Percentiles rank a stretch among this genome's conserved stretches.
These are phyloP conservation scores for Argyresthia goedartella DNA, from an alignment of 2,888 invertebrate species.

Conservation along the genomic window DNA sequence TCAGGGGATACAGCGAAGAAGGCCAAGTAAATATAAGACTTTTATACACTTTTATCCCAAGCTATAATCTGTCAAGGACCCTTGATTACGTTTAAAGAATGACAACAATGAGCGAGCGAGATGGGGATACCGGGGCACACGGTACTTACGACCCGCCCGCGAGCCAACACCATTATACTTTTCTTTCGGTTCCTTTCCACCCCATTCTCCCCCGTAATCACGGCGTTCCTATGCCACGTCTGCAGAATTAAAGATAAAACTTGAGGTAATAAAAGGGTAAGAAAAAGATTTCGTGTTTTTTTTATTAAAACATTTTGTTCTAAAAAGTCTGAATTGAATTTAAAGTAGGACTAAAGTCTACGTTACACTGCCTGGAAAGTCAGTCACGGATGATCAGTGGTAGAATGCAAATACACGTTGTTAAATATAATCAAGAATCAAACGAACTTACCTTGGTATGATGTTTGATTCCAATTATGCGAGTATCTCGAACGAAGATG, in stretches of 20 bases:
- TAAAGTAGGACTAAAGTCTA: not conserved
- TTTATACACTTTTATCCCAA: not conserved
- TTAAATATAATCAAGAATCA: no score
- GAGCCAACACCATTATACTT: slow-evolving; percentile 46
- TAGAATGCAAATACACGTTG: no score
- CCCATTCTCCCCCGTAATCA: slow-evolving; percentile 22
- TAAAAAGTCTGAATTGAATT: not conserved
- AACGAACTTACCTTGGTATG: no score
- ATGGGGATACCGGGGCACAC: slow-evolving; percentile 5
- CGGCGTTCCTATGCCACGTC: slow-evolving; percentile 24
- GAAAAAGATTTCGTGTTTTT: slow-evolving; percentile 26
- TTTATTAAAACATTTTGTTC: slow-evolving; percentile 31
- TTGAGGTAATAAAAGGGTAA: slow-evolving; percentile 37
- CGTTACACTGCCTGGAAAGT: no score
- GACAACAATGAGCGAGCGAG: slow-evolving; percentile 30
- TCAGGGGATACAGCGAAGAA: no score
- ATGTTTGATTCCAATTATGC: no score
- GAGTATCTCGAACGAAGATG: no score
- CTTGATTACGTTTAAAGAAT: slow-evolving; percentile 45
- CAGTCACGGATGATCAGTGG: no score
- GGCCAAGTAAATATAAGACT: not conserved
- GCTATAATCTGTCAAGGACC: slow-evolving; percentile 17
- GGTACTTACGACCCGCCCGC: slow-evolving; percentile 22
- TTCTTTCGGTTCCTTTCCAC: slow-evolving; percentile 27
- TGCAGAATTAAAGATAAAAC: slow-evolving; percentile 46